phyloP scores from a whole-genome alignment of 2,888 invertebrate genomes.

The Watsonalla binaria region DNA sequence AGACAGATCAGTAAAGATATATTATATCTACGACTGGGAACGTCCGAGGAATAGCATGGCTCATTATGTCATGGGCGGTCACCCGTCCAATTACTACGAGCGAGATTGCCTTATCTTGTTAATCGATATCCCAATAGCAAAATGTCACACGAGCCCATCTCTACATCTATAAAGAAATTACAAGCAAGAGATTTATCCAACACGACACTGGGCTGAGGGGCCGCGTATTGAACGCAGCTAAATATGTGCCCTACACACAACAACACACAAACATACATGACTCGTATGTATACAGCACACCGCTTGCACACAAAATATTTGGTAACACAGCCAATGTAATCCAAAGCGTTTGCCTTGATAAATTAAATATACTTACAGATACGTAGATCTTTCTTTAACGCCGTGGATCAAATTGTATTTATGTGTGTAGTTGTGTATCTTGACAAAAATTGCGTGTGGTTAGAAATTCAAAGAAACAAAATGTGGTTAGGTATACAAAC shows the following conservation, averaged over 20 bases:
- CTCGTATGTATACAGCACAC: slow-evolving; percentile 55
- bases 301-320: slow-evolving; percentile 75
- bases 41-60: too few species aligned
- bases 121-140: too few species aligned
- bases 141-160: too few species aligned
- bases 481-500: too few species aligned
- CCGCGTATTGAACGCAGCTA: slow-evolving; percentile 55
- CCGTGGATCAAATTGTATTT: slow-evolving; percentile 11
- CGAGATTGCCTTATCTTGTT: too few species aligned
- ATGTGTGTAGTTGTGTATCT: neutral
- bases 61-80: too few species aligned
- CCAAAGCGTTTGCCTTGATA: slow-evolving; percentile 69
- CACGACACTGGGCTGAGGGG: slow-evolving; percentile 32
- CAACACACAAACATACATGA: slow-evolving; percentile 48
- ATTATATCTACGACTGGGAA: too few species aligned
- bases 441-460: too few species aligned
- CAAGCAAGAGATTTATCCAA: neutral
- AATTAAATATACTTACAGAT: slow-evolving; percentile 55
- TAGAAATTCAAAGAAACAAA: too few species aligned
- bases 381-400: slow-evolving; percentile 35
- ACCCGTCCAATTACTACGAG: too few species aligned
- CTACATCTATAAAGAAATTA: too few species aligned
- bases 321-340: slow-evolving; percentile 68
- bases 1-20: too few species aligned
- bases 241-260: slow-evolving; percentile 65